phyloP scores from a whole-genome alignment of 2,113 vertebrate species.

The Xenotilapia longispinis region DNA sequence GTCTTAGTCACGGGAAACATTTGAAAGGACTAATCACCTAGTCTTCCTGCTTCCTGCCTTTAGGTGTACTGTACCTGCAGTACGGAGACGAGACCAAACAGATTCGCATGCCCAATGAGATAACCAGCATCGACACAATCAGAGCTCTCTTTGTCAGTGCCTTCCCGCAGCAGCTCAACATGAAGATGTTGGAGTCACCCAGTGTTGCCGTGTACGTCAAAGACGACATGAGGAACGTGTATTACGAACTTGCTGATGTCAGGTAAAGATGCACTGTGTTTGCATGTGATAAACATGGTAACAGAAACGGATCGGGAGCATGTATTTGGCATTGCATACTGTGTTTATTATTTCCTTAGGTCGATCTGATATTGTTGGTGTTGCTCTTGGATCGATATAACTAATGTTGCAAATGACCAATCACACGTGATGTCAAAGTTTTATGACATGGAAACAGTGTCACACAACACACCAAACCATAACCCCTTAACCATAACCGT shows the following conservation, averaged over 20 bases:
- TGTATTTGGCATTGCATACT: not conserved
- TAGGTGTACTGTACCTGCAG: constrained; percentile 94
- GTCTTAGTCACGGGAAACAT: not conserved
- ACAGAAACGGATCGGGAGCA: not conserved
- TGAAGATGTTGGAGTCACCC: constrained; percentile 95
- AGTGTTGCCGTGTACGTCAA: constrained; percentile 94
- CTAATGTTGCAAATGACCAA: not conserved
- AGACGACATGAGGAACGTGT: constrained; percentile 93
- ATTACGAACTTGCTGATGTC: constrained; percentile 90
- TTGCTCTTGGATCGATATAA: not conserved
- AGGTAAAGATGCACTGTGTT: constrained; percentile 66
- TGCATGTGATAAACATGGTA: not conserved
- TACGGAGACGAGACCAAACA: constrained; percentile 95
- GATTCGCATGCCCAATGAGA: constrained; percentile 95
- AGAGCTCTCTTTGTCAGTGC: constrained; percentile 97
- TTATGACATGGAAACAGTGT: not conserved
- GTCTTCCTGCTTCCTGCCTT: not conserved
- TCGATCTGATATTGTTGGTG: not conserved
- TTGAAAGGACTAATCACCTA: not conserved
- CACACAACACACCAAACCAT: not conserved
- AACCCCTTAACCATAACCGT: not conserved
- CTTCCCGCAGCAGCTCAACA: constrained; percentile 94
- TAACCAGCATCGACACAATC: constrained; percentile 92
- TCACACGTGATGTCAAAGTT: not conserved
- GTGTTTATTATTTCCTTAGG: not conserved